A percentile compares a stretch with the other conserved stretches of the same genome.
Evolutionary conservation across 2,113 vertebrate genomes (phyloP).

Genomic region (Cryptomyrus ogoouensis): DNA sequence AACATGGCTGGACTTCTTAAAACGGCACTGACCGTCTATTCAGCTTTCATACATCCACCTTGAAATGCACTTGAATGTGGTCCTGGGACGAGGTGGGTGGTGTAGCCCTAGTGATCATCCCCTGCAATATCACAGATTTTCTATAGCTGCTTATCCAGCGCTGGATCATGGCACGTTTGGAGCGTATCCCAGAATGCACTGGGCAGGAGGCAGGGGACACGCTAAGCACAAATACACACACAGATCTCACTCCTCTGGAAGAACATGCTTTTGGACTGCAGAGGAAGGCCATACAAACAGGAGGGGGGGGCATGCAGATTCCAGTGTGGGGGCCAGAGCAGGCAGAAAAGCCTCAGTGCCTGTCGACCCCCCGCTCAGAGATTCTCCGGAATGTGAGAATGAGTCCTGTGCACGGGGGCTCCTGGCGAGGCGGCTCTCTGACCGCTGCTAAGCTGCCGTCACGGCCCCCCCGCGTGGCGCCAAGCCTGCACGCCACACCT

Average conservation of each 20-base stretch:
- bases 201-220: not conserved
- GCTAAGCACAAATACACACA: not conserved
- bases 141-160: not conserved
- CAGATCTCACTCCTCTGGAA: not conserved
- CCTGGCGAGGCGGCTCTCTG: not conserved
- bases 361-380: not conserved
- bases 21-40: not conserved
- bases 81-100: not conserved
- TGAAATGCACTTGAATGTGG: not conserved
- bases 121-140: not conserved
- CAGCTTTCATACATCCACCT: not conserved
- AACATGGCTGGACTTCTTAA: not conserved
- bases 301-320: not conserved
- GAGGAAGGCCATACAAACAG: not conserved
- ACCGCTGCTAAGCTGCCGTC: not conserved
- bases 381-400: not conserved
- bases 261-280: not conserved
- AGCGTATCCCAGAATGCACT: not conserved
- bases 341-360: not conserved
- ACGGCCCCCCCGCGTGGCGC: no score
- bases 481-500: not conserved
- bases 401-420: not conserved
- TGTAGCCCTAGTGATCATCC: not conserved
- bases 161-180: not conserved
- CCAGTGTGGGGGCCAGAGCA: not conserved